Evolutionary conservation across 2,888 invertebrate genomes (phyloP), one percentile per base, ranked within the genome.

Genomic region (Ceraclea dissimilis): DNA sequence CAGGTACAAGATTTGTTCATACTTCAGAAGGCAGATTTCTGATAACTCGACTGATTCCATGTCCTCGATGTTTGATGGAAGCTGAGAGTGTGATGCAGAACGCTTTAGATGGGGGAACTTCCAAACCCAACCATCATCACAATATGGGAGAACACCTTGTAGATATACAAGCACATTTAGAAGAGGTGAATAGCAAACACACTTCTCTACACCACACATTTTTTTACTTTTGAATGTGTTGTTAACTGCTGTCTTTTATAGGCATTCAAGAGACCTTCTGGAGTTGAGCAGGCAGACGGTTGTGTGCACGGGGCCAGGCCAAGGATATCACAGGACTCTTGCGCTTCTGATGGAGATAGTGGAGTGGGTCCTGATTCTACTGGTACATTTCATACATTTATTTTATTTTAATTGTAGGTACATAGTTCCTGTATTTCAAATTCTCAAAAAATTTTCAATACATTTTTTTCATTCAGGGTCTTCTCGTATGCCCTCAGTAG

Each of bases 11-110:
- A 43, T 99, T 99, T 74, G 94, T 96, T 2, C 98, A 99, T 71
- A 97, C 97, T 0, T 95, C 95, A 0, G 95, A 96, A 65, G 98
- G 98, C 0, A 85, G 93, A 65, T 90, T 96, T 70, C 78, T 99
- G 39, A 93, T 99, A 52, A 97, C 96, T 0, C 81, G 98, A 10
- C 72, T 97, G 54, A 90, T 97, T 60, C 91, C 96, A 0, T 99
- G 99, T 69, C 90, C 93, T 0, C 82, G 84, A 21, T 99, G 98
- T 69, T 74, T 96, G 49, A 71, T 73, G n/a, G 72, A 73, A 65
- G 70, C 71, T 2, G 60, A 66, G 66, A 64, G 59, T 66, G 60
- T 62, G 64, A 62, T 56, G 59, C 54, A 58, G 67, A 56, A 65
- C 65, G 52, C 69, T 67, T 2, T 65, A 64, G 63, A 66, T 63